Evolutionary conservation across 2,797 vertebrate genomes (phyloP), one percentile per base, ranked within the genome.

Genomic region (Dromococcyx pavoninus): DNA sequence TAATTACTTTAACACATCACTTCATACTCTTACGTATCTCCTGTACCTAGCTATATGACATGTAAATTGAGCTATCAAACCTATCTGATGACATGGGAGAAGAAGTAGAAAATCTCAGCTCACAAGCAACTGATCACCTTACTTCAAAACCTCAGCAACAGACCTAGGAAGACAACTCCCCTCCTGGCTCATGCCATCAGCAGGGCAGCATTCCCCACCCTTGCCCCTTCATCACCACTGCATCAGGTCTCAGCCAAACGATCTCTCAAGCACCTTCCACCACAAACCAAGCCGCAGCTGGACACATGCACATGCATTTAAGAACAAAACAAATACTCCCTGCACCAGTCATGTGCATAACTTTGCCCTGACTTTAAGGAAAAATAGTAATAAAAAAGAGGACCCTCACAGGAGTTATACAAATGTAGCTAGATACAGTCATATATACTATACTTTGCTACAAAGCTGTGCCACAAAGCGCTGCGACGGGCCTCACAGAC

Each of bases 281-380:
- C 4, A 39, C 3, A 1, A 57, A 58, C 58, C 72, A 82, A 90
- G 76, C 5, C 2, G 69, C 0, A 0, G 44, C 69, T 88, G 0
- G 0, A 79, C 0, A 1, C 16, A 46, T 30, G 12, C 25, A 24
- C 0, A 1, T 14, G 33, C 33, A 7, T n/a, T 69, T 84, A 78
- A 46, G 60, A 86, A 75, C 19, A 66, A 69, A 93, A 86, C 23
- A 8, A 77, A 75, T 54, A 61, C 51, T 86, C 50, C 56, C 41
- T 23, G 27, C 62, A 43, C 35, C 2, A 60, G 41, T n/a, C 27
- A 5, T 3, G 22, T 15, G 54, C 35, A 22, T 5, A 23, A 7
- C 50, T 43, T 48, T 4, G 0, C 17, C 51, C 39, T 11, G 28
- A 39, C 58, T 81, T 78, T 37, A 77, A 30, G 17, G 16, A 71